Percentiles rank a stretch among this genome's conserved stretches.
phyloP scores from a whole-genome alignment of 1,140 invertebrate genomes.

The Pseudomyrmex gracilis region DNA sequence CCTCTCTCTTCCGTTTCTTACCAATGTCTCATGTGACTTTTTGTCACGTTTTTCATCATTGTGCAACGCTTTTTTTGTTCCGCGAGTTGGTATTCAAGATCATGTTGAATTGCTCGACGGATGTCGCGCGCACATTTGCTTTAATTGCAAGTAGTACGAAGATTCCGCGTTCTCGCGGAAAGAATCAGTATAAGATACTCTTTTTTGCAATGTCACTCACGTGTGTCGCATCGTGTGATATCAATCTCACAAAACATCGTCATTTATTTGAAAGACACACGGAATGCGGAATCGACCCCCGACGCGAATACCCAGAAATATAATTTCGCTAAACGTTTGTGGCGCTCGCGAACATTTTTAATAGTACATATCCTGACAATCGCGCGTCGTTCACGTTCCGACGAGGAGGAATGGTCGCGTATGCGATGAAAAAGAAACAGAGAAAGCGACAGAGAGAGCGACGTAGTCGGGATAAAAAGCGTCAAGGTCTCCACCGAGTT shows the following conservation, averaged over 20 bases:
- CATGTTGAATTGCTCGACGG: constrained; percentile 26
- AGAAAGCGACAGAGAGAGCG: constrained; percentile 34
- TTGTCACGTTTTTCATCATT: constrained; percentile 15
- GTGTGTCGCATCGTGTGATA: not conserved
- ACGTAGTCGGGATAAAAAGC: constrained; percentile 67
- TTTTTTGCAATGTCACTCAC: not conserved
- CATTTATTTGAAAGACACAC: constrained; percentile 38
- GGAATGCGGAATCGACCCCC: constrained; percentile 36
- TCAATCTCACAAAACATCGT: constrained; percentile 15
- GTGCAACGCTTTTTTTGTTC: constrained; percentile 26
- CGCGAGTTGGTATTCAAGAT: not conserved
- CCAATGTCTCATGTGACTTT: constrained; percentile 17
- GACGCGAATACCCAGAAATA: constrained; percentile 56
- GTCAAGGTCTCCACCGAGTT: constrained; percentile 65
- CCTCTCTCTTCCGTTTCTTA: not conserved
- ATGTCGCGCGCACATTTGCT: too few species aligned
- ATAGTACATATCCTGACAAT: constrained; percentile 67
- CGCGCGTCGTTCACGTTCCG: constrained; percentile 63
- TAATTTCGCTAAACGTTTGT: constrained; percentile 64
- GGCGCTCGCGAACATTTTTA: constrained; percentile 57
- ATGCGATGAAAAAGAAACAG: constrained; percentile 43
- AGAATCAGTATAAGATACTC: not conserved
- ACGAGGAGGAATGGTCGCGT: constrained; percentile 53
- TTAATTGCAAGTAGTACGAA: too few species aligned
- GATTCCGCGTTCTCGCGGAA: not conserved